Conservation (phyloP, 2,797 vertebrate species). For the Leucoraja ocellata region DNA sequence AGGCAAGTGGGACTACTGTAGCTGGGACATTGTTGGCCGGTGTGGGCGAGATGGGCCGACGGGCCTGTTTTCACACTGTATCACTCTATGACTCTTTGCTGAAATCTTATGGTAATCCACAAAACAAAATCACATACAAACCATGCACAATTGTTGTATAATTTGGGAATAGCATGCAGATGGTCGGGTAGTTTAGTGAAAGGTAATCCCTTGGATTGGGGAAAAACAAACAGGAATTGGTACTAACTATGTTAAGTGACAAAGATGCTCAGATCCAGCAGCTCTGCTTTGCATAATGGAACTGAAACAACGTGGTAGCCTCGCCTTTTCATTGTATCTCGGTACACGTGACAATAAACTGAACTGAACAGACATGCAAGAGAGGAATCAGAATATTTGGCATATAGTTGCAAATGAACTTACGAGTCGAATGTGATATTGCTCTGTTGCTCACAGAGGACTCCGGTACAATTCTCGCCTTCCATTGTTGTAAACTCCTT, state of each 20-base stretch:
- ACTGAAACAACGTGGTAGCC: not conserved
- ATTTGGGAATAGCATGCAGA: not conserved
- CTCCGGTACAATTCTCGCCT: conserved; percentile 78
- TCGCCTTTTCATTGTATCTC: not conserved
- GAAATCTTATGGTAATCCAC: not conserved
- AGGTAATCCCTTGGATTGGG: not conserved
- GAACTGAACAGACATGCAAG: too few species aligned
- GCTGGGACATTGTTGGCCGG: too few species aligned
- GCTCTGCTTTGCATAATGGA: not conserved
- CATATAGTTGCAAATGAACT: conserved; percentile 45
- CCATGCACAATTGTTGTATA: not conserved
- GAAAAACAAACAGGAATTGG: not conserved
- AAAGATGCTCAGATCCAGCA: not conserved
- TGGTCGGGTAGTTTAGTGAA: not conserved
- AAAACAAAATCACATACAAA: not conserved
- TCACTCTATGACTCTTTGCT: too few species aligned
- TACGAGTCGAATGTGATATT: conserved; percentile 93
- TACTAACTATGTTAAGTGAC: not conserved
- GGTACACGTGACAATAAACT: too few species aligned
- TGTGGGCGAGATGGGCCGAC: too few species aligned
- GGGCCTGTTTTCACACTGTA: too few species aligned
- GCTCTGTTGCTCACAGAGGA: conserved; percentile 89
- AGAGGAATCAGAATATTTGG: too few species aligned
- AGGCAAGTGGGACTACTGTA: too few species aligned
- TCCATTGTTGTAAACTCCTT: conserved; percentile 65